Base-by-base conservation (phyloP, 2,113 vertebrate species). In the Cathartes aura region DNA sequence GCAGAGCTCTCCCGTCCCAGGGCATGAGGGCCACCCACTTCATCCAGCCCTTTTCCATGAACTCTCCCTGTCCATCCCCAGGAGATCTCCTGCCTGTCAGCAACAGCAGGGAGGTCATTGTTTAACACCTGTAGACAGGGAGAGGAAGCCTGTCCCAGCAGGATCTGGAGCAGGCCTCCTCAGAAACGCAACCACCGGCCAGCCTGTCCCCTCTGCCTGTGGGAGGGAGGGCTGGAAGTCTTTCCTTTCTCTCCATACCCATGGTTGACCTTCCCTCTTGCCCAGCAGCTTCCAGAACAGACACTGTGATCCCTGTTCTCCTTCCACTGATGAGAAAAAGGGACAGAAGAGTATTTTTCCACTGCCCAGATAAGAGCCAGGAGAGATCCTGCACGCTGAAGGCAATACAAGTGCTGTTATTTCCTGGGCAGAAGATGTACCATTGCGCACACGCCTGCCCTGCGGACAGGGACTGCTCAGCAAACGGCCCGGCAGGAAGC, bases 181-280 rank as follows among this genome's bases (percentile, higher is more conserved):
- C 18, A 3, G 50, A 43, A 58, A 11, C 0, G 0, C 32, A 16
- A 29, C 73, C 17, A 10, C 38, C 5, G 1, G 4, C 76, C 47
- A 52, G 45, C 30, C 27, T 8, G 6, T 12, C 34, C 62, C 56
- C 24, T 26, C 42, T 5, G 36, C 53, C 64, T 8, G 0, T 0
- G 59, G 32, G 6, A 19, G 30, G 50, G 56, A 47, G 40, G 23
- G 58, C 20, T 63, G 73, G 62, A 11, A 23, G 26, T 22, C 13
- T 30, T 32, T n/a, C 32, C n/a, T 8, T 43, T 13, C 47, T 22
- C 72, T 15, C 58, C 21, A 1, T 15, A 19, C 40, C 75, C 60
- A n/a, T 4, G 56, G 50, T 5, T 15, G 68, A 71, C 60, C 42
- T 56, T 53, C 66, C 75, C 62, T 40, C 13, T 27, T 5, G 53